phyloP scores from a whole-genome alignment of 2,888 invertebrate genomes.

The Pachliopta kotzebuea region DNA sequence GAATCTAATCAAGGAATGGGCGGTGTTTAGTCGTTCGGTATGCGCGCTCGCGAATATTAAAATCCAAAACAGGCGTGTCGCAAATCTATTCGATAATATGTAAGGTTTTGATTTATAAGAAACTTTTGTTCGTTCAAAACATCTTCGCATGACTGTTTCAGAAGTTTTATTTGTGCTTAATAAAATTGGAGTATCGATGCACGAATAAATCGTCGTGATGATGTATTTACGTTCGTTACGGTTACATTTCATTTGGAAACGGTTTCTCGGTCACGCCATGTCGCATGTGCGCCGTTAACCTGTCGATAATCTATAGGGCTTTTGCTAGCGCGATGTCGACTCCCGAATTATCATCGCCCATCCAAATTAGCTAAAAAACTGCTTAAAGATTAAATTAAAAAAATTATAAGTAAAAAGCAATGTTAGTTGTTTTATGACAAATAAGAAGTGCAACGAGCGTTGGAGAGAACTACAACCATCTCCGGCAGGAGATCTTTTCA shows the following conservation, averaged over 20 bases:
- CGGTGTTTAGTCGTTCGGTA: slow-evolving; percentile 49
- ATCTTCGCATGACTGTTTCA: slow-evolving; percentile 2
- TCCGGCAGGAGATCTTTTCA: too few species aligned
- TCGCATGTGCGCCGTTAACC: slow-evolving; percentile 69
- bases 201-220: slow-evolving; percentile 66
- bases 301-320: slow-evolving; percentile 71
- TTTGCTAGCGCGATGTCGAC: slow-evolving; percentile 58
- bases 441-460: too few species aligned
- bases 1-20: slow-evolving; percentile 79
- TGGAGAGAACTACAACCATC: too few species aligned
- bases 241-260: slow-evolving; percentile 70
- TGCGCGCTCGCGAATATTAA: slow-evolving; percentile 50
- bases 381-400: slow-evolving; percentile 27
- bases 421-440: too few species aligned
- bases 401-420: too few species aligned
- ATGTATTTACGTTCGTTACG: slow-evolving; percentile 69
- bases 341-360: slow-evolving; percentile 55
- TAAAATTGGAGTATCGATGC: slow-evolving; percentile 48
- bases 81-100: slow-evolving; percentile 10
- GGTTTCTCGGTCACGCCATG: slow-evolving; percentile 78
- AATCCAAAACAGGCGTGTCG: slow-evolving; percentile 20
- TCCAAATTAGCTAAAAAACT: slow-evolving; percentile 53
- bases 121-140: not conserved
- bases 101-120: not conserved
- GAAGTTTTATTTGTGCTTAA: slow-evolving; percentile 35